Evolutionary conservation across 2,888 invertebrate genomes (phyloP), one percentile per base, ranked within the genome.

Genomic region (Magallana nippona): DNA sequence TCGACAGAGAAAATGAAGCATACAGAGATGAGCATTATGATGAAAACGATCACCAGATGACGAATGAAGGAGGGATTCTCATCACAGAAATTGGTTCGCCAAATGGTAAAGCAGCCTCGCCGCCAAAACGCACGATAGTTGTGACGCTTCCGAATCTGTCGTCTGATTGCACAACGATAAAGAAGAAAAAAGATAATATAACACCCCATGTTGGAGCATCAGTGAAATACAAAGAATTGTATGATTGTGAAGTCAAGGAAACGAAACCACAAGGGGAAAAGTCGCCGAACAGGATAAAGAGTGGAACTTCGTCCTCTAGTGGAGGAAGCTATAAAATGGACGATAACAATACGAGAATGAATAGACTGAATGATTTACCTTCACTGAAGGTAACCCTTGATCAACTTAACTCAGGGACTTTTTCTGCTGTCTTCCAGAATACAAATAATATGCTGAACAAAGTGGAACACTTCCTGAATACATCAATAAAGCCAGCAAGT

Each of bases 201-300:
- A 10, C 57, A 57, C 57, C 79, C 15, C 27, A 27, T 13, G 27
- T 79, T 2, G 58, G 58, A 2, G 17, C 57, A 57, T 79, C 79
- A 19, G 58, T 79, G 79, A 79, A 79, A 56, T 79, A 27, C 27
- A 56, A 19, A 55, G 79, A 79, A 11, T 57, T 79, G 27, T 79
- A 32, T 17, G 22, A 79, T 13, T 57, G 13, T 71, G 71, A 71
- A 15, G 15, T 71, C 10, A 71, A 71, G 32, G 71, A 71, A 71
- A 2, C 27, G 15, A 32, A 71, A 32, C 22, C 22, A 22, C 15
- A 22, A 15, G 71, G 71, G 71, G 32, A 71, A 71, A 71, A 32
- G 19, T 27, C 71, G 11, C 71, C 71, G 32, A 71, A 71, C 27
- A 71, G 71, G 32, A 15, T 22, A 71, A 71, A 32, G 32, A 71